Percentiles rank a stretch among this genome's conserved stretches.
Evolutionary conservation across 1,140 invertebrate genomes (phyloP).

Genomic region (Ridgeia piscesae): DNA sequence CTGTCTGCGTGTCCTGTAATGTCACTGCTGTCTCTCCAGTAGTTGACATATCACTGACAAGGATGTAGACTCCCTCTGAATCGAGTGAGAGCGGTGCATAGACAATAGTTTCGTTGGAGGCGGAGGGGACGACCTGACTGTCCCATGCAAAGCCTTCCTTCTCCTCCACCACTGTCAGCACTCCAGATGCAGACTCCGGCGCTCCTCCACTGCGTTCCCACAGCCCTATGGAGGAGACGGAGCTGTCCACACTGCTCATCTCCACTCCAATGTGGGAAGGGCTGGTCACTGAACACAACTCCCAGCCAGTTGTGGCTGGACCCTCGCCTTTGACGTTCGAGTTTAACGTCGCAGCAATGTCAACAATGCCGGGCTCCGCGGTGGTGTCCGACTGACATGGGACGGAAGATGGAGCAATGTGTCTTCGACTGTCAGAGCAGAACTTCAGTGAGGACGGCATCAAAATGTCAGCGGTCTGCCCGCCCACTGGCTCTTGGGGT

Average conservation of each 20-base stretch:
- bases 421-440: background rate
- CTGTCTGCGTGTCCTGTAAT: background rate
- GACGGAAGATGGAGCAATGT: background rate
- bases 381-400: background rate
- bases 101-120: background rate
- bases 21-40: background rate
- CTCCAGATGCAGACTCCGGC: background rate
- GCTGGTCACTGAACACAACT: background rate
- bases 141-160: background rate
- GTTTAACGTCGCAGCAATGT: background rate
- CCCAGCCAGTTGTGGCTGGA: background rate
- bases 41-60: background rate
- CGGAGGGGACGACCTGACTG: background rate
- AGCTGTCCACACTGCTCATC: background rate
- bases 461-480: background rate
- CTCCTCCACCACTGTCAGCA: background rate
- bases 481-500: background rate
- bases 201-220: background rate
- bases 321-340: background rate
- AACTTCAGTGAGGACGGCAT: background rate
- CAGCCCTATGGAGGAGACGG: background rate
- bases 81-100: background rate
- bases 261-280: background rate
- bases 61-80: background rate
- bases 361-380: background rate